Base-by-base conservation (phyloP, 2,888 invertebrate genomes). In the Pammene aurita region DNA sequence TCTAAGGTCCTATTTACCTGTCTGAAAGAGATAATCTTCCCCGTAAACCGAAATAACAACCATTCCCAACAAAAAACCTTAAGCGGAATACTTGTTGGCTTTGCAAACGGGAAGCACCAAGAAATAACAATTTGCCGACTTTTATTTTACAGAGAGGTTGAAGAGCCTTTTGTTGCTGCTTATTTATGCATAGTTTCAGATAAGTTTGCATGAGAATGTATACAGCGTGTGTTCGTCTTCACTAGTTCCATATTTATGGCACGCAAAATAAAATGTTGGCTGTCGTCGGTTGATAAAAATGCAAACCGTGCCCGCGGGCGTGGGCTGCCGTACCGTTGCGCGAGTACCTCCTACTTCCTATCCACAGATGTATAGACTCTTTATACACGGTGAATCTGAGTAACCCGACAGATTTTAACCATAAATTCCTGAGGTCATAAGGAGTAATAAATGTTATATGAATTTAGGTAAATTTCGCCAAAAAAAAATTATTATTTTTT, bases 161-260 rank as follows among this genome's bases (percentile, higher is more conserved):
- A 78, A 78, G 61, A 71, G 78, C 76, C 81, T 83, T 85, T 85
- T 80, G 82, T 83, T 74, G 80, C 83, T 84, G 80, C 83, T 90
- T 89, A 86, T 81, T 88, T 87, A 90, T 91, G 90, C 90, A 91
- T 90, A 88, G 88, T 88, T 89, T 82, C 83, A 85, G 86, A 92
- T 88, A 90, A 89, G 88, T 90, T 89, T 89, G 85, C 86, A 88
- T 86, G 84, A 85, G 85, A 86, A 88, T 87, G 79, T 85, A 82
- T 86, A 83, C 81, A 79, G 81, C 83, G 82, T 86, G 85, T 86
- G 84, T 84, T 84, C 83, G 80, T 83, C 84, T 83, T 81, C 82
- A 83, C 82, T 78, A 83, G 87, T 85, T 90, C 84, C 88, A 91
- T 92, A 91, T 92, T 91, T 92, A 92, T 90, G 84, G 83, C 88